Evolutionary conservation across 2,113 vertebrate species (phyloP), one percentile per base, ranked within the genome.

Genomic region (Calidris pugnax): DNA sequence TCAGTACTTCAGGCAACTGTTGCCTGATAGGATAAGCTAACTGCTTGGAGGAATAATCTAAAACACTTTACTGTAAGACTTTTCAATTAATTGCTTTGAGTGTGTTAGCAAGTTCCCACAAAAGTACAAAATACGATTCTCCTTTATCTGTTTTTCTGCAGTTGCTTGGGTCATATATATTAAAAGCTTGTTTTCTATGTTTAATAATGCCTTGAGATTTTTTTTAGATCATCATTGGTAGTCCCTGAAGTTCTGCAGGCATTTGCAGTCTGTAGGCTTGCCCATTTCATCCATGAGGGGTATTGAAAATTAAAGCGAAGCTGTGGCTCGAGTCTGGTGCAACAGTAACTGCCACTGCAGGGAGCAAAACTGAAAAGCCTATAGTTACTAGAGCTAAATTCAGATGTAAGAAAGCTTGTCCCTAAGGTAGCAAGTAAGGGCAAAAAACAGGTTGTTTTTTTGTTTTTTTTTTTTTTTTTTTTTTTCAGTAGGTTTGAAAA

Each of bases 141-240:
- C 21, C 50, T 89, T 39, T 30, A 77, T 62, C 27, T 74, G 19
- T 56, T 85, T 91, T 9, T 67, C 41, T 0, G 6, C 32, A 28
- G 66, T 57, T 85, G 6, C 41, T 66, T 76, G 10, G 28, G 48
- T 86, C 50, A 5, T 19, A n/a, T 43, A 30, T 82, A 33, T 81
- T 86, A 73, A 68, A 89, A 82, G 23, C 4, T 4, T 3, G 4
- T 4, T 19, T 45, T 48, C 68, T 48, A 18, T 75, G 23, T 83
- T 90, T 72, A 79, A 33, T 88, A 92, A 84, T 80, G 48, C 45
- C 20, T 69, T 87, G 73, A 66, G 62, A 14, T 27, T 68, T 74
- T 80, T 76, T 94, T 91, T n/a, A 56, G 7, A 11, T 69, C 5
- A 30, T 66, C 21, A 1, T 4, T 63, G 74, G 39, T 80, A 69